phyloP scores from a whole-genome alignment of 2,113 vertebrate species.

The Cacatua alba region DNA sequence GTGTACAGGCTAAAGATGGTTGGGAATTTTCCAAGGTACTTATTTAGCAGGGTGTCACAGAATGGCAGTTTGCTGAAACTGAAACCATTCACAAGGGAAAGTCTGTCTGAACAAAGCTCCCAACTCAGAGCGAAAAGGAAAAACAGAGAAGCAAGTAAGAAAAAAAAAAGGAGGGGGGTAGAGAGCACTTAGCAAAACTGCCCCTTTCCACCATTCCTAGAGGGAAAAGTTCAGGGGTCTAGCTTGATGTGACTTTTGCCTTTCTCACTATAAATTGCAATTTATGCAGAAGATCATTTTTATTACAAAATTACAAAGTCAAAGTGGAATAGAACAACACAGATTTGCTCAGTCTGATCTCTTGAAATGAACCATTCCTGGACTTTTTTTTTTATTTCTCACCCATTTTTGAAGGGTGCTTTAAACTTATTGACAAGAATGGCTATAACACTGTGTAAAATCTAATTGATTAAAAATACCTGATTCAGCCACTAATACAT shows the following conservation, averaged over 20 bases:
- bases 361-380: neutral
- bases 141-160: neutral
- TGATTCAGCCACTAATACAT: neutral
- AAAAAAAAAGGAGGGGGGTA: neutral
- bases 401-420: neutral
- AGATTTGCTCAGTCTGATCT: neutral
- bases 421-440: neutral
- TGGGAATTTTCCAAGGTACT: conserved; percentile 41
- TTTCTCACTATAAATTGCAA: neutral
- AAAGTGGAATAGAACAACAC: neutral
- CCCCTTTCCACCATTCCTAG: neutral
- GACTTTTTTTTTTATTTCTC: neutral
- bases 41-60: conserved; percentile 25
- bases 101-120: conserved; percentile 45
- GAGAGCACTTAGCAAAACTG: neutral
- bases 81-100: conserved; percentile 46
- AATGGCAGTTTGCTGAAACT: conserved; percentile 54
- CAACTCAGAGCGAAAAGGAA: neutral
- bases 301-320: neutral
- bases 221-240: neutral
- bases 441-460: neutral
- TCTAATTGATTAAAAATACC: neutral
- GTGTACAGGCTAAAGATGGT: neutral
- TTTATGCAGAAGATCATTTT: neutral
- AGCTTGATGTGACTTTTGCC: rapidly evolving